phyloP scores from a whole-genome alignment of 2,797 vertebrate species.

The Threskiornis aethiopicus region DNA sequence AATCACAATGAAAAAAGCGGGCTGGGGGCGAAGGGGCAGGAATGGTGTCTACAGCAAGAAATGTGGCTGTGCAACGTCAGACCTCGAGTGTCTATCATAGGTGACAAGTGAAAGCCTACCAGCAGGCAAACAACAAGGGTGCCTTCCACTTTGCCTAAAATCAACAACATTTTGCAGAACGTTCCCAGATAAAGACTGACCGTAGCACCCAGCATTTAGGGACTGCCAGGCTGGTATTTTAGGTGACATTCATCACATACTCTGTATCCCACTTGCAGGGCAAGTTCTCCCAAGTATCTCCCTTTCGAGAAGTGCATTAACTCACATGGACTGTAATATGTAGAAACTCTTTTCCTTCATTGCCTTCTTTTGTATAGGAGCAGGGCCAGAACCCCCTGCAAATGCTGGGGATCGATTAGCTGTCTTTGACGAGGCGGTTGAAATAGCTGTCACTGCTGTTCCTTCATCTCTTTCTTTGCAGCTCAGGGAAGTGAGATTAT shows the following conservation, averaged over 20 bases:
- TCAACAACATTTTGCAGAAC: background rate
- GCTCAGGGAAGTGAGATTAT: background rate
- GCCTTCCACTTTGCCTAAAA: background rate
- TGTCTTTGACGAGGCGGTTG: background rate
- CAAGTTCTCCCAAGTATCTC: background rate
- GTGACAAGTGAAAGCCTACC: background rate
- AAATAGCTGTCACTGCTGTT: background rate
- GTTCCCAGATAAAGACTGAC: background rate
- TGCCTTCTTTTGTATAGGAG: background rate
- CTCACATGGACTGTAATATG: fast-evolving
- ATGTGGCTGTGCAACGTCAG: background rate
- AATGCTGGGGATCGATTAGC: background rate
- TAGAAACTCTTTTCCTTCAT: background rate
- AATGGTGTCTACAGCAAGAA: background rate
- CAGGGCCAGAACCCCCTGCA: background rate
- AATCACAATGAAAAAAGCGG: background rate
- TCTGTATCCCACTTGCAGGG: background rate
- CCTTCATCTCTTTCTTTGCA: background rate
- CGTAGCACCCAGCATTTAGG: background rate
- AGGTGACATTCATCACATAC: background rate
- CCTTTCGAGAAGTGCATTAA: background rate
- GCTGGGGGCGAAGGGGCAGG: background rate
- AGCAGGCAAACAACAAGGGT: background rate
- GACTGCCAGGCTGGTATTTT: background rate
- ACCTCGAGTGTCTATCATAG: background rate